Base-by-base conservation (phyloP, 2,888 invertebrate genomes). In the Epinotia bilunana region DNA sequence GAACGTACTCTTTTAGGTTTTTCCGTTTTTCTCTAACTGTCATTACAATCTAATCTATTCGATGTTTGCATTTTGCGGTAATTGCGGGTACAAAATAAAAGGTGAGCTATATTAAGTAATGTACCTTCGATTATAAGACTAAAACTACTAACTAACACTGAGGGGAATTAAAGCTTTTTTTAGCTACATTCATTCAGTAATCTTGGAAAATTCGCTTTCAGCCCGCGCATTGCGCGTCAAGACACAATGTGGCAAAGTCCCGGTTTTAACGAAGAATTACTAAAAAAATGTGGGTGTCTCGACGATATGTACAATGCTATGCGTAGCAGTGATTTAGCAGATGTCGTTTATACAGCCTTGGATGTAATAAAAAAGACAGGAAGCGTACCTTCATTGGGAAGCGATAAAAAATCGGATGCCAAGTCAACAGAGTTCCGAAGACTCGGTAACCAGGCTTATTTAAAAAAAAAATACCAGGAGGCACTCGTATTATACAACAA, bases 401-500 rank as follows among this genome's bases (percentile, higher is more conserved):
- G 53, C 60, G 60, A 49, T 39, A 3, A 20, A n/a, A 84, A 84
- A 69, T 73, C 75, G 49, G 80, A 79, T 64, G 12, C 9, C 0
- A 46, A 28, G 16, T 86, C 85, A 1, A 74, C 77, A 23, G n/a
- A n/a, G 3, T 76, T 68, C 5, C 80, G 84, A 13, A 77, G 76
- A 20, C 18, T 67, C 18, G 85, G 85, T 13, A 84, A 84, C 73
- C 16, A 69, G 13, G 78, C 77, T 3, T 81, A 77, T 57, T 49
- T 63, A 39, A 53, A 3, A 4, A 78, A 74, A 12, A 64, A 76
- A 7, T 76, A 77, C 49, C 69, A 77, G 2, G 49, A 70, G 28
- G 80, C 84, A 2, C 39, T 83, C 0, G 12, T 74, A 9, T 57
- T 18, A 12, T 86, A 85, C 67, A 85, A 86, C 60, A 77, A 76